A percentile compares a stretch with the other conserved stretches of the same genome.
phyloP scores from a whole-genome alignment of 2,888 invertebrate species.

The Mechanitis mazaeus region DNA sequence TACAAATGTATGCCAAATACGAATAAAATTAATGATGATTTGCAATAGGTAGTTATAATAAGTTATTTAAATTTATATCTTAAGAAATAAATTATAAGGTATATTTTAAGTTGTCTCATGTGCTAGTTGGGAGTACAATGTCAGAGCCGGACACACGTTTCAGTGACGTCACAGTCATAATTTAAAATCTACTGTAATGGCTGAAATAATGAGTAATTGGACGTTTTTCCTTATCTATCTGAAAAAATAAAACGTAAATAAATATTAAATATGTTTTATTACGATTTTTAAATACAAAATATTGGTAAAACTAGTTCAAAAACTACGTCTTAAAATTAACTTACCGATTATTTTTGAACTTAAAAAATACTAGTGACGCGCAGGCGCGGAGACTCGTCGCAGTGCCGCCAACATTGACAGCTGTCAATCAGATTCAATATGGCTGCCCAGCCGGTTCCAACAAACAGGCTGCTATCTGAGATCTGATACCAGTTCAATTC shows the following conservation, averaged over 20 bases:
- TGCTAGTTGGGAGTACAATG: slow-evolving; percentile 14
- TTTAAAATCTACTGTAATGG: slow-evolving; percentile 39
- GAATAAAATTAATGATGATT: slow-evolving; percentile 18
- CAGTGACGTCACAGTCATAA: slow-evolving; percentile 42
- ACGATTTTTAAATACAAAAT: background rate
- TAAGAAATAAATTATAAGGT: slow-evolving; percentile 7
- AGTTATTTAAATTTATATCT: background rate
- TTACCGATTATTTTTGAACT: slow-evolving; percentile 18
- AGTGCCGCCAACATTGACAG: slow-evolving; percentile 75
- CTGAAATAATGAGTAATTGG: slow-evolving; percentile 38
- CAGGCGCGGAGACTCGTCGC: slow-evolving; percentile 71
- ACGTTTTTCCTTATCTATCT: slow-evolving; percentile 41
- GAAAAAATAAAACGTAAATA: slow-evolving; percentile 8
- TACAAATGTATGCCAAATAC: slow-evolving; percentile 14
- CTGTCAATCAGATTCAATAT: slow-evolving; percentile 75
- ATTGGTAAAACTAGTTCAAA: background rate
- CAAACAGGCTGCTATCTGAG: slow-evolving; percentile 44
- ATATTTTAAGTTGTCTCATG: slow-evolving; percentile 7
- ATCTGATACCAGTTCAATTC: slow-evolving; percentile 44
- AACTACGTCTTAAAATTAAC: slow-evolving; percentile 3
- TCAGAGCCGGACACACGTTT: slow-evolving; percentile 27
- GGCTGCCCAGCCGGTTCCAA: slow-evolving; percentile 66
- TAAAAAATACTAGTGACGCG: slow-evolving; percentile 53
- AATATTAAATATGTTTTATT: slow-evolving; percentile 5
- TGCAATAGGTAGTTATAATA: slow-evolving; percentile 11